Base-by-base conservation (phyloP, 2,888 invertebrate genomes). In the Drosophila seclusa region DNA sequence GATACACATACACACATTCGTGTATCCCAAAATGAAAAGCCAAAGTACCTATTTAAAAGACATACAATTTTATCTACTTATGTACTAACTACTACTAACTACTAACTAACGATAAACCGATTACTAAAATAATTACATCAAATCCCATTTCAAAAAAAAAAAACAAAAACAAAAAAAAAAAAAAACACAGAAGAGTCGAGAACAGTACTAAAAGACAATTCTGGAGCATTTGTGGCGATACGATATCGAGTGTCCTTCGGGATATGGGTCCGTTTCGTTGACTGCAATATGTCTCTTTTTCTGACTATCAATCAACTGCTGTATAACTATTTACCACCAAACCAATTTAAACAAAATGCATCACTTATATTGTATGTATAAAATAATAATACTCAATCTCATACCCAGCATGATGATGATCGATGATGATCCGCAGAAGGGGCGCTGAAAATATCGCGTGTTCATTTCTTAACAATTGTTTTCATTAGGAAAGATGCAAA, bases 11-110 rank as follows among this genome's bases (percentile, higher is more conserved):
- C 61, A 60, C 64, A 69, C 65, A 49, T 63, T 57, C 52, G 32
- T 66, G 63, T 76, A 76, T 68, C 73, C 77, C 83, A 83, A 79
- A 81, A 81, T 49, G 79, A 78, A 74, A 86, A 87, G 90, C 89
- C 89, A 87, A 90, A 90, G 89, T 89, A 90, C 90, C 87, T 90
- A 90, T 66, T 88, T 84, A 81, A 75, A 80, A 83, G 81, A 89
- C 68, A 87, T 71, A 87, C 67, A 82, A 73, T 80, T 72, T 83
- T 78, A 89, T 82, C 87, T 73, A 80, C 69, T 53, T 73, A 84
- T 55, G 21, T 45, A 45, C 45, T 45, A 45, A 45, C 24, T 45
- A 38, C 87, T 72, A 81, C 64, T 52, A 67, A 76, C 61, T 73
- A 54, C 74, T 68, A 24, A 45, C 62, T 72, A 81, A 64, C 49